A percentile compares a stretch with the other conserved stretches of the same genome.
phyloP scores from a whole-genome alignment of 64 coral and sea anemone genomes.

The Anthopleura sola region DNA sequence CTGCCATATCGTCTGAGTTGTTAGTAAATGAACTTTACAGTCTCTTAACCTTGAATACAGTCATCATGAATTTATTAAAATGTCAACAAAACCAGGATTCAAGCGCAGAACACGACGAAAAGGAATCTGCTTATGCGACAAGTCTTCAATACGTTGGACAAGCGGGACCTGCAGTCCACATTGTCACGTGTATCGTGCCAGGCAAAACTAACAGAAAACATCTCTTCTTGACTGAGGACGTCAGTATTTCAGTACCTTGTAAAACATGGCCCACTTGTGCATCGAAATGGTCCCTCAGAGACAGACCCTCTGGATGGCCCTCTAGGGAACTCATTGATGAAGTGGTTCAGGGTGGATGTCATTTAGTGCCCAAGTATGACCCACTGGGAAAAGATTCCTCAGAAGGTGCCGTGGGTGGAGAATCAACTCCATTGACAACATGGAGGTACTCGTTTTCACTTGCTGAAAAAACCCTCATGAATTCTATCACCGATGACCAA shows the following conservation, averaged over 20 bases:
- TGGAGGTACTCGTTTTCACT: constrained; percentile 57
- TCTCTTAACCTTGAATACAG: constrained; percentile 35
- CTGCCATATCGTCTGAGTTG: constrained; percentile 31
- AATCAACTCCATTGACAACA: not conserved
- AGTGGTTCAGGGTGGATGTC: constrained; percentile 39
- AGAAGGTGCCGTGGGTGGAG: not conserved
- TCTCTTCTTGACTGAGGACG: constrained; percentile 46
- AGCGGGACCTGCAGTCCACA: constrained; percentile 47
- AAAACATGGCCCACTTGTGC: constrained; percentile 53
- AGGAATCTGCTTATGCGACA: constrained; percentile 6
- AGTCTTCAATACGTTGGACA: constrained; percentile 53
- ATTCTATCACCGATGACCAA: constrained; percentile 52
- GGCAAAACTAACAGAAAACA: constrained; percentile 15
- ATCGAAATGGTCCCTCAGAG: constrained; percentile 18
- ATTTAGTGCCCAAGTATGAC: constrained; percentile 57
- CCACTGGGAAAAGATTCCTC: constrained; percentile 3
- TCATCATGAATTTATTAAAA: constrained; percentile 33
- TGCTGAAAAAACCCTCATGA: constrained; percentile 54
- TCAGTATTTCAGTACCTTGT: constrained; percentile 49
- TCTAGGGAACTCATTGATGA: constrained; percentile 23
- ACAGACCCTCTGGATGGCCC: constrained; percentile 40
- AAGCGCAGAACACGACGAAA: not conserved
- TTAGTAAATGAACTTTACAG: constrained; percentile 39
- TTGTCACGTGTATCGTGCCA: constrained; percentile 27
- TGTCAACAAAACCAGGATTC: constrained; percentile 19